Evolutionary conservation across 2,797 vertebrate genomes (phyloP).

Genomic region (Pseudochirops corinnae): DNA sequence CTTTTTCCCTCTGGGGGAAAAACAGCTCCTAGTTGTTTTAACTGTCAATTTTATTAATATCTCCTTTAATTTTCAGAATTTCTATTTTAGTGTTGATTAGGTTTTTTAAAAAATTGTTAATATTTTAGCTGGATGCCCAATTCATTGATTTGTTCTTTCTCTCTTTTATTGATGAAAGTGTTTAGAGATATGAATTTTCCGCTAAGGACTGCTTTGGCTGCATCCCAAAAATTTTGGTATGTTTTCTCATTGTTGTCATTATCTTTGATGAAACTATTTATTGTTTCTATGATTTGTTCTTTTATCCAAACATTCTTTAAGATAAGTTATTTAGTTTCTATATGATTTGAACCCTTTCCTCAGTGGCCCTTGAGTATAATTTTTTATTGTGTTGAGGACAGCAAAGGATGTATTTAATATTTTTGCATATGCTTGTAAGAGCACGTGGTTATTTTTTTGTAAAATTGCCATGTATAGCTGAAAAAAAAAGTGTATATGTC

Average conservation of each 20-base stretch:
- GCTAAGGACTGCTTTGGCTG: conserved; percentile 5
- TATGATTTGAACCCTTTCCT: background rate
- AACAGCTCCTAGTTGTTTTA: background rate
- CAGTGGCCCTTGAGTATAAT: background rate
- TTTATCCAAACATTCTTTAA: background rate
- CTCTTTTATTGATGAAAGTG: conserved; percentile 14
- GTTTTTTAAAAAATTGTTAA: background rate
- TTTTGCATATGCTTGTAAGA: background rate
- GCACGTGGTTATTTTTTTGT: background rate
- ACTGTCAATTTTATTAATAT: conserved; percentile 1
- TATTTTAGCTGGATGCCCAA: background rate
- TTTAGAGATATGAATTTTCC: conserved; percentile 11
- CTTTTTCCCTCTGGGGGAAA: background rate
- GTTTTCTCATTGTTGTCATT: conserved; percentile 4
- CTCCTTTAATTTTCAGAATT: background rate
- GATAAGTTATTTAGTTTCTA: background rate
- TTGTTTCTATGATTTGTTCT: conserved; percentile 1
- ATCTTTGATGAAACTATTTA: conserved; percentile 2
- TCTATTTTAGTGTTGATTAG: background rate
- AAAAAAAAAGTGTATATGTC: background rate
- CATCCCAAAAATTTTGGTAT: conserved; percentile 9
- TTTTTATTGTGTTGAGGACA: background rate
- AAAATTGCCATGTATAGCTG: background rate
- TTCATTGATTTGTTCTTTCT: conserved; percentile 9
- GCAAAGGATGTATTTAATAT: background rate